phyloP scores from a whole-genome alignment of 2,888 invertebrate species.

The Cabera pusaria region DNA sequence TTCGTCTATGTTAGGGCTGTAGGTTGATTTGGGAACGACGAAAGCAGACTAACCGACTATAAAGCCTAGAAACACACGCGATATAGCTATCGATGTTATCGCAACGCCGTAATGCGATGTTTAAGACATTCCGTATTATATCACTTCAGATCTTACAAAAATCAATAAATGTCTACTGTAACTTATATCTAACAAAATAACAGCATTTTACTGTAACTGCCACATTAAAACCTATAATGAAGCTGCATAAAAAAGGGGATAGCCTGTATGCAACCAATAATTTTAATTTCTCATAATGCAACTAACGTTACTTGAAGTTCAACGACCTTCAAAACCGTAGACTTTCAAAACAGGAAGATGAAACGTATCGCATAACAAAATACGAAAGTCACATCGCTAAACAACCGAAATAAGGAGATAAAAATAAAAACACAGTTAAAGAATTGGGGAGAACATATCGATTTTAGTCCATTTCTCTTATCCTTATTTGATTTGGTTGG shows the following conservation, averaged over 20 bases:
- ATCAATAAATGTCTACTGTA: too few species aligned
- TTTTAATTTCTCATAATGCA: constrained; percentile 5
- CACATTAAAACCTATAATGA: too few species aligned
- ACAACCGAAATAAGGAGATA: constrained; percentile 28
- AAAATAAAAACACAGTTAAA: constrained; percentile 31
- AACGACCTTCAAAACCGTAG: constrained; percentile 16
- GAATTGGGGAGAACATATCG: constrained; percentile 31
- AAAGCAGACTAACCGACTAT: not conserved
- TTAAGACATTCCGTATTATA: too few species aligned
- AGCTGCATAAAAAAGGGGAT: too few species aligned
- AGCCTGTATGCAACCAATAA: too few species aligned
- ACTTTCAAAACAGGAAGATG: constrained; percentile 26
- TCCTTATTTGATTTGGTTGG: constrained; percentile 27
- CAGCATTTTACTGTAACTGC: too few species aligned
- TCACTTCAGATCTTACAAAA: too few species aligned
- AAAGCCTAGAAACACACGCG: too few species aligned
- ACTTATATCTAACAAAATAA: too few species aligned
- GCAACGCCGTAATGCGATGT: too few species aligned
- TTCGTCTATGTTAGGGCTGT: not conserved
- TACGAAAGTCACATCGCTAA: constrained; percentile 24
- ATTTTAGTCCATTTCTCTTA: constrained; percentile 28
- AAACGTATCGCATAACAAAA: constrained; percentile 19
- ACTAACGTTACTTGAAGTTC: constrained; percentile 25
- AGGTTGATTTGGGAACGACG: not conserved
- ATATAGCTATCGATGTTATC: too few species aligned